Evolutionary conservation across 2,888 invertebrate genomes (phyloP).

Genomic region (Halictus quadricinctus): DNA sequence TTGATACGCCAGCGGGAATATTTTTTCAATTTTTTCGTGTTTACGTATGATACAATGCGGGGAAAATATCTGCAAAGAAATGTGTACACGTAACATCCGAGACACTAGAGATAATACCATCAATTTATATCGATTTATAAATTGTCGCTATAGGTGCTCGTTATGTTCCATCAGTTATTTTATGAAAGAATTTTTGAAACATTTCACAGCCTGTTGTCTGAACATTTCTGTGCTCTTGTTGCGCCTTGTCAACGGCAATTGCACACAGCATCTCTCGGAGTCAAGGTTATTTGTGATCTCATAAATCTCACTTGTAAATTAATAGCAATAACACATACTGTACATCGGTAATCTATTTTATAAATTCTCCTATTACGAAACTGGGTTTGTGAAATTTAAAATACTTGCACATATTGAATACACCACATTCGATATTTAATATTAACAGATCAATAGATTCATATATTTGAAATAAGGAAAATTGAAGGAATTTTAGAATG

Average conservation of each 20-base stretch:
- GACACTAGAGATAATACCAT: conserved; percentile 7
- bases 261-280: neutral
- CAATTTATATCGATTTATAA: conserved; percentile 12
- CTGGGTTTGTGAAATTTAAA: neutral
- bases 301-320: conserved; percentile 10
- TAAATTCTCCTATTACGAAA: neutral
- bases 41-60: neutral
- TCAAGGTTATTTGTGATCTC: conserved; percentile 15
- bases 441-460: neutral
- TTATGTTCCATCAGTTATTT: conserved; percentile 2
- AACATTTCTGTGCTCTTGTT: neutral
- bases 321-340: conserved; percentile 2
- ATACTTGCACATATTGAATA: neutral
- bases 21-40: neutral
- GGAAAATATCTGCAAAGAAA: neutral
- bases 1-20: neutral
- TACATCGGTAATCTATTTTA: conserved; percentile 1
- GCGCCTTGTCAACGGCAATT: conserved; percentile 1
- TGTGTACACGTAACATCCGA: neutral
- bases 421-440: neutral
- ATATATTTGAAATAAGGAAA: neutral
- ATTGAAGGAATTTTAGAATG: neutral
- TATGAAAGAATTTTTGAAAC: neutral
- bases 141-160: neutral
- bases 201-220: neutral